These are phyloP conservation scores for Onychomys torridus DNA, from an alignment of 2,797 vertebrate species.

Conservation along the genomic window DNA sequence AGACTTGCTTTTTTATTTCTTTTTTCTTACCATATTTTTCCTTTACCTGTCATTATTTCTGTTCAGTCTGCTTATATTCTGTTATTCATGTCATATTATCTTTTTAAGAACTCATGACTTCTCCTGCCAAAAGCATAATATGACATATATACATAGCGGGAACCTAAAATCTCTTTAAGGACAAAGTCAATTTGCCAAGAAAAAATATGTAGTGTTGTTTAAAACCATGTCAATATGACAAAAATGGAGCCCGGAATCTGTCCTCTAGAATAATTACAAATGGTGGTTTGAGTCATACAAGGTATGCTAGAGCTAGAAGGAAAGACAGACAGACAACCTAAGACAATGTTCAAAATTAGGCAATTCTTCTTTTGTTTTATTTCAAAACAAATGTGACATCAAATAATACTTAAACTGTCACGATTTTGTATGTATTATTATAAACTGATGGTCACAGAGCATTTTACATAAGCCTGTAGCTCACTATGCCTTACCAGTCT, in stretches of 20 bases:
- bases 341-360: slow-evolving; percentile 35
- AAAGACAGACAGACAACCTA: slow-evolving; percentile 49
- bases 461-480: background rate
- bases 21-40: slow-evolving; percentile 20
- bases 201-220: slow-evolving; percentile 64
- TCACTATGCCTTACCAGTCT: background rate
- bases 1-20: background rate
- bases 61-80: slow-evolving; percentile 45
- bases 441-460: background rate
- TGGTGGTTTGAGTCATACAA: slow-evolving; percentile 68
- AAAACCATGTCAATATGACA: slow-evolving; percentile 78
- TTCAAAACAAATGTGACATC: slow-evolving; percentile 1
- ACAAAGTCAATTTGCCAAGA: slow-evolving; percentile 60
- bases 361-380: background rate
- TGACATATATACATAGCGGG: slow-evolving; percentile 40
- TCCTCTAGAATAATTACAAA: slow-evolving; percentile 79
- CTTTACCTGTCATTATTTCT: slow-evolving; percentile 58
- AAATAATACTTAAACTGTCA: slow-evolving; percentile 45
- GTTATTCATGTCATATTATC: slow-evolving; percentile 58
- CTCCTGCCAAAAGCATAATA: slow-evolving; percentile 67
- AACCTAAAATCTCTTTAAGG: slow-evolving; percentile 82
- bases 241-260: slow-evolving; percentile 60
- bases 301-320: background rate
- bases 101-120: slow-evolving; percentile 74
- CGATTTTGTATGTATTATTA: slow-evolving; percentile 20